Conservation (phyloP, 2,888 invertebrate genomes). For the Acrobasis consociella region DNA sequence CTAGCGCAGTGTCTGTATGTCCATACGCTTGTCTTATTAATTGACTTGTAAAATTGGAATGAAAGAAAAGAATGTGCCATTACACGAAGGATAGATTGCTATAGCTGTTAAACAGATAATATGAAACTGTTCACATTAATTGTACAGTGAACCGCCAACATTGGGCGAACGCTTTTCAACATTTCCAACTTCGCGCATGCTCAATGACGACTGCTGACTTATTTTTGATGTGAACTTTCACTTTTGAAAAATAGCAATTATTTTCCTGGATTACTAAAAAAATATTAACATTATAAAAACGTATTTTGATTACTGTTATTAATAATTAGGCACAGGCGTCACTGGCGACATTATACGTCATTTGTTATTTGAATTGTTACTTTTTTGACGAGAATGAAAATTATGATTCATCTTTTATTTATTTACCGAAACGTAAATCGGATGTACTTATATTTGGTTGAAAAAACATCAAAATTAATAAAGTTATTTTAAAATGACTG, state of each 20-base stretch:
- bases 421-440: slow-evolving; percentile 4
- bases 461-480: not conserved
- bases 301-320: not conserved
- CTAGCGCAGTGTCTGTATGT: slow-evolving; percentile 19
- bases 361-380: slow-evolving; percentile 6
- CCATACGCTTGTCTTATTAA: slow-evolving; percentile 24
- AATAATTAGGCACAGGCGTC: slow-evolving; percentile 3
- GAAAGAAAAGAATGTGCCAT: slow-evolving; percentile 31
- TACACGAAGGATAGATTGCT: slow-evolving; percentile 13
- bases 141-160: too few relatives aligned
- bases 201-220: too few relatives aligned
- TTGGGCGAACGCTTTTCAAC: too few relatives aligned
- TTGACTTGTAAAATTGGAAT: slow-evolving; percentile 15
- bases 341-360: slow-evolving; percentile 2
- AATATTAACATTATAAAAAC: not conserved
- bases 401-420: not conserved
- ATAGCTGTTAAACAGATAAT: not conserved
- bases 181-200: too few relatives aligned
- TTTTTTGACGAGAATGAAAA: not conserved
- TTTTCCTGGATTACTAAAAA: not conserved
- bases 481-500: not conserved
- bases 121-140: not conserved
- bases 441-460: slow-evolving; percentile 19
- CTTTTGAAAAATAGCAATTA: not conserved
- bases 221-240: too few relatives aligned